Evolutionary conservation across 2,797 vertebrate genomes (phyloP).

Genomic region (Philypnodon macrostomus): DNA sequence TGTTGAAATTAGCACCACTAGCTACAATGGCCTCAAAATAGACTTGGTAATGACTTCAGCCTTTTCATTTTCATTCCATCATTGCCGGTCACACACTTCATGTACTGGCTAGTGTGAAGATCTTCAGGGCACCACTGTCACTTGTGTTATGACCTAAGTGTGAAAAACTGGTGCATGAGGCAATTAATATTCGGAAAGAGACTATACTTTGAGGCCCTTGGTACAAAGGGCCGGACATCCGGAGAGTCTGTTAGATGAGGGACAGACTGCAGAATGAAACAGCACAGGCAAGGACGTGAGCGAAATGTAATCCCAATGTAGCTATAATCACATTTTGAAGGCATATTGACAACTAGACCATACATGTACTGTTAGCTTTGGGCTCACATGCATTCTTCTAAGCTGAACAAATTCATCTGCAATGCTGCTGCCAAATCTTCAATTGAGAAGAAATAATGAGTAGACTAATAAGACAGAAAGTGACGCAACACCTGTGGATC

Average conservation of each 20-base stretch:
- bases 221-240: slow-evolving; percentile 26
- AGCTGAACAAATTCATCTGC: slow-evolving; percentile 38
- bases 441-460: slow-evolving; percentile 36
- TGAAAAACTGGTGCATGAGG: slow-evolving; percentile 63
- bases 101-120: slow-evolving; percentile 29
- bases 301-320: slow-evolving; percentile 21
- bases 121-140: slow-evolving; percentile 66
- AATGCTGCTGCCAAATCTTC: slow-evolving; percentile 24
- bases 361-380: slow-evolving; percentile 24
- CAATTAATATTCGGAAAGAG: slow-evolving; percentile 67
- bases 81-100: slow-evolving; percentile 13
- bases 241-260: slow-evolving; percentile 26
- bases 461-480: too few species aligned
- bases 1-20: too few species aligned
- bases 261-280: slow-evolving; percentile 33
- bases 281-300: slow-evolving; percentile 24
- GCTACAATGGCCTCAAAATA: too few species aligned
- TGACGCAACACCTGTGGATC: slow-evolving; percentile 68
- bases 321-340: slow-evolving; percentile 29
- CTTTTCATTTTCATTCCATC: not conserved
- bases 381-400: slow-evolving; percentile 12
- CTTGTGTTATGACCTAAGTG: slow-evolving; percentile 48
- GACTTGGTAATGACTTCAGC: not conserved
- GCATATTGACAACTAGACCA: slow-evolving; percentile 27
- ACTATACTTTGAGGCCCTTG: slow-evolving; percentile 59